phyloP scores from a whole-genome alignment of 2,888 invertebrate species.

The Drymonia ruficornis region DNA sequence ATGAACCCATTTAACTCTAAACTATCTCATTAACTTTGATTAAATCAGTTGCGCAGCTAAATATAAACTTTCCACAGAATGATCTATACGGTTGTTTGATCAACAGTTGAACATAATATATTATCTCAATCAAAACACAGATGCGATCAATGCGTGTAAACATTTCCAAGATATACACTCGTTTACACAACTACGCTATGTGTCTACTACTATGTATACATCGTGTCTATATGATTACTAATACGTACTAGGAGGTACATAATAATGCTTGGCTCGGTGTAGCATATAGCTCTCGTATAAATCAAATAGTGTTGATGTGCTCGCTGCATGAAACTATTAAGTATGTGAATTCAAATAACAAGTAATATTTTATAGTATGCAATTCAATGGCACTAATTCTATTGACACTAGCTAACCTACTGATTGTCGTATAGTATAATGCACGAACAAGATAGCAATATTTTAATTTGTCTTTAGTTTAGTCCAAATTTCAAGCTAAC shows the following conservation, averaged over 20 bases:
- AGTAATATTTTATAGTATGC: background rate
- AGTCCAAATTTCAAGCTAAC: too few species aligned
- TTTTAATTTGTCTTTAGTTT: too few species aligned
- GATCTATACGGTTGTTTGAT: background rate
- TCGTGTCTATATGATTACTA: background rate
- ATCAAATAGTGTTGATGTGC: slow-evolving; percentile 20
- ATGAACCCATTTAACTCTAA: too few species aligned
- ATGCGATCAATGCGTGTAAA: background rate
- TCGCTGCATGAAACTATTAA: background rate
- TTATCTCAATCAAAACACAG: slow-evolving; percentile 1
- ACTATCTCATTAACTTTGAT: too few species aligned
- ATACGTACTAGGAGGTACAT: slow-evolving; percentile 10
- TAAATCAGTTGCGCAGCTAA: background rate
- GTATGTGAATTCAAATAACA: background rate
- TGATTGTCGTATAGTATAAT: too few species aligned
- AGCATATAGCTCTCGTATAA: slow-evolving; percentile 17
- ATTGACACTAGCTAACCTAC: too few species aligned
- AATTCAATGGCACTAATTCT: too few species aligned
- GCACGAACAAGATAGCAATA: too few species aligned
- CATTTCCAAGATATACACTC: background rate
- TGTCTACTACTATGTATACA: background rate
- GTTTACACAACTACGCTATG: background rate
- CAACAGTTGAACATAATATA: background rate
- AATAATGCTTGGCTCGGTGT: slow-evolving; percentile 13
- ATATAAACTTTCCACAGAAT: background rate